Evolutionary conservation across 2,797 vertebrate species (phyloP), one percentile per base, ranked within the genome.

Genomic region (Cuculus canorus): DNA sequence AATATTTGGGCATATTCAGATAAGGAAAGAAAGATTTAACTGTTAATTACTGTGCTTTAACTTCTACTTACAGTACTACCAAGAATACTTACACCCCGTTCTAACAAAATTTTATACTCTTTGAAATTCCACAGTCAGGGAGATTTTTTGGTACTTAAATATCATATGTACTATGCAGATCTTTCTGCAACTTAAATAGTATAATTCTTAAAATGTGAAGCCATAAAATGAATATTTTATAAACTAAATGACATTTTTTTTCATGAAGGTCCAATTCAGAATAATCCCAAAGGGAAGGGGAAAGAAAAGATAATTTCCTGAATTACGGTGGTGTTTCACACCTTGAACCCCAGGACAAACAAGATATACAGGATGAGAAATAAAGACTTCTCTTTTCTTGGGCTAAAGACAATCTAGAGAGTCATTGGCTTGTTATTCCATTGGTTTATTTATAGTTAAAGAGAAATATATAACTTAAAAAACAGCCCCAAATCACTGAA

Each of bases 91-190:
- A 35, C 13, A 30, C 5, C 2, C 5, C 61, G 4, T 63, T 73
- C 16, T 50, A 73, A 77, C 33, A 80, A 50, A 80, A 86, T 23
- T 21, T 9, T n/a, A 5, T 25, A 10, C 5, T 41, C 33, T 66
- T 52, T 61, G 33, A 73, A 81, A 33, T 73, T 32, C 7, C 3
- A 7, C 15, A 25, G 11, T 68, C 18, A 64, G 17, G 45, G 23
- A 15, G 16, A 39, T 47, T 23, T n/a, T 64, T 15, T 59, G 54
- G 6, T 60, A 71, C 22, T 71, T 82, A 79, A 85, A 85, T 16
- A 5, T 60, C 35, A 37, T 0, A 1, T 56, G 8, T 50, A 41
- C 18, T 1, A 13, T 7, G 24, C 4, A 64, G 18, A 69, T 33
- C 4, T 25, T 91, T 59, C 23, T 72, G 23, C 11, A 68, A 16